Evolutionary conservation across 2,888 invertebrate species (phyloP).

Genomic region (Brenthis daphne): DNA sequence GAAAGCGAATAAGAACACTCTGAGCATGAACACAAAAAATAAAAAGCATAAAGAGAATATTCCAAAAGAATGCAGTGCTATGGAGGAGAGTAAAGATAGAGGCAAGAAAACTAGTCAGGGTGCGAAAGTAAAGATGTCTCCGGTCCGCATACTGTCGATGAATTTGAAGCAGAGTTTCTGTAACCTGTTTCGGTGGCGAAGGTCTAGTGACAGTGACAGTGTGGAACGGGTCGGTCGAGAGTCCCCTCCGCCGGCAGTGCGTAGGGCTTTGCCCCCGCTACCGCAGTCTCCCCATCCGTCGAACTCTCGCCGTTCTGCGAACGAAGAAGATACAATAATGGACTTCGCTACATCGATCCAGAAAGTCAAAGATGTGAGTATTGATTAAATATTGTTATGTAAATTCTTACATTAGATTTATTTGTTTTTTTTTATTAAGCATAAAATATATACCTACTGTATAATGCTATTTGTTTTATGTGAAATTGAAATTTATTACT

Average conservation of each 20-base stretch:
- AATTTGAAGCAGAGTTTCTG: slow-evolving; percentile 92
- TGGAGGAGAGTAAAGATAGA: slow-evolving; percentile 76
- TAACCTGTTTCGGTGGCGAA: slow-evolving; percentile 89
- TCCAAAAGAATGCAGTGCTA: slow-evolving; percentile 52
- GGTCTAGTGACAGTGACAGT: slow-evolving; percentile 52
- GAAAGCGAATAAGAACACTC: slow-evolving; percentile 78
- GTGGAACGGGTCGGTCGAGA: slow-evolving; percentile 58
- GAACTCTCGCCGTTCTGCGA: slow-evolving; percentile 52
- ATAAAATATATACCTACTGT: no score
- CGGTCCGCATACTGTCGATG: slow-evolving; percentile 85
- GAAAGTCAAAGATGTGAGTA: slow-evolving; percentile 95
- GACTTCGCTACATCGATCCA: slow-evolving; percentile 96
- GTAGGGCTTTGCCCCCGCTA: slow-evolving; percentile 73
- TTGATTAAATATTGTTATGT: not conserved
- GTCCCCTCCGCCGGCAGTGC: slow-evolving; percentile 67
- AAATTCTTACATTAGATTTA: no score
- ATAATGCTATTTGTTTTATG: no score
- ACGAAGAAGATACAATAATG: slow-evolving; percentile 82
- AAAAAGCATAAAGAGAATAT: slow-evolving; percentile 80
- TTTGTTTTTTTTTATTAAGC: no score
- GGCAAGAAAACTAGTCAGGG: slow-evolving; percentile 53
- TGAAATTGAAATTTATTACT: no score
- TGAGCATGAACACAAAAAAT: slow-evolving; percentile 83
- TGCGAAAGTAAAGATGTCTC: slow-evolving; percentile 84
- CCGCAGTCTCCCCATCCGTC: slow-evolving; percentile 54